Evolutionary conservation across 2,888 invertebrate genomes (phyloP), one percentile per base, ranked within the genome.

Genomic region (Sesia apiformis): DNA sequence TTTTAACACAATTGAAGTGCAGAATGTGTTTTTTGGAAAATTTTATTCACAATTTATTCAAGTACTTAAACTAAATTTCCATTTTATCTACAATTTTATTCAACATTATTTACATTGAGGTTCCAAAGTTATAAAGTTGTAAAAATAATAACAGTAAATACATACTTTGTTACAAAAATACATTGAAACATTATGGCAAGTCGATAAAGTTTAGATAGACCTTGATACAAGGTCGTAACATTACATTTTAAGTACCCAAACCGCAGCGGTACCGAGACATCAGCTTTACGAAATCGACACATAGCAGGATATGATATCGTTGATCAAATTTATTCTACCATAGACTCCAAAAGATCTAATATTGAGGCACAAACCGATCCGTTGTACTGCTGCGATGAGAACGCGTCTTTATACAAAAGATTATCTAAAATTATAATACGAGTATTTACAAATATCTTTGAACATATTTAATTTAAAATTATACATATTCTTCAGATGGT

Each of bases 401-500:
- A 42, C 42, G 42, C 7, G 42, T 42, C 5, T 7, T 42, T 7
- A 42, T 5, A 6, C 5, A 42, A 42, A 6, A 5, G 5, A 42
- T 42, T 6, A 42, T 42, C 42, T 42, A 42, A 42, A 42, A 5
- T 42, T 42, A 42, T 42, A 7, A 6, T 42, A 42, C 42, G 7
- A 7, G 7, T 42, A 6, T 42, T 6, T 42, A 5, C 7, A 42
- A 5, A 42, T 42, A 6, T 42, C 7, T 42, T 7, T 42, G 42
- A 7, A 42, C 42, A 42, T 42, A 6, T 42, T n/a, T 42, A 6
- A 42, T 42, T 50, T 38, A 5, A 38, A 50, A 58, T 78, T 80
- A 96, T 81, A 97, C 96, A 85, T 97, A 97, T 82, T 97, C 96
- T 86, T 97, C 96, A 55, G 96, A 96, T 56, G 96, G 95, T 83